These are phyloP conservation scores for Drosophila barbarae DNA, from an alignment of 2,888 invertebrate genomes.

Conservation along the genomic window DNA sequence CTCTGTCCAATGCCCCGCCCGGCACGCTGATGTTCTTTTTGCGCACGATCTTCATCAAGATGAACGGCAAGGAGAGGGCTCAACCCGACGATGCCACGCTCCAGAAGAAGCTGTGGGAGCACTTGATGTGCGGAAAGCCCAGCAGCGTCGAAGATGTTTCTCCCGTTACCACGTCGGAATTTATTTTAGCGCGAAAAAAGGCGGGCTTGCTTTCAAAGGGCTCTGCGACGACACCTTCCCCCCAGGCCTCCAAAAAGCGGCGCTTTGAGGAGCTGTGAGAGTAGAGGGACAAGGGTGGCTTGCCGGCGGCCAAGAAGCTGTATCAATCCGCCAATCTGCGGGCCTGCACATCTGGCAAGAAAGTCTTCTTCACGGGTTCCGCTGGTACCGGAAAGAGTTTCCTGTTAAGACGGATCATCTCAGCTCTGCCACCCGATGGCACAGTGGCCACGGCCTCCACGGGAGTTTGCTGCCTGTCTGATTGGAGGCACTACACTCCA, in stretches of 20 bases:
- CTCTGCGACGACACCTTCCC: conserved; percentile 86
- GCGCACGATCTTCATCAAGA: conserved; percentile 89
- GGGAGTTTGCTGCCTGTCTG: conserved; percentile 97
- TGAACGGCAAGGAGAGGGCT: conserved; percentile 82
- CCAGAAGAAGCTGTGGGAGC: conserved; percentile 82
- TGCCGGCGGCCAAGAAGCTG: conserved; percentile 82
- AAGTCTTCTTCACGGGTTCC: conserved; percentile 94
- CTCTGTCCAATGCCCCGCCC: conserved; percentile 92
- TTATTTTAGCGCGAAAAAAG: conserved; percentile 83
- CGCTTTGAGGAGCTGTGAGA: conserved; percentile 80
- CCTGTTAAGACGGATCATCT: conserved; percentile 90
- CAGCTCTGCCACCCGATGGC: conserved; percentile 92
- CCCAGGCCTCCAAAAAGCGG: conserved; percentile 81
- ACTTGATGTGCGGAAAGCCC: conserved; percentile 85
- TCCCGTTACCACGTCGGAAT: conserved; percentile 89
- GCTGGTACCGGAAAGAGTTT: conserved; percentile 98
- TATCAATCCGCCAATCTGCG: conserved; percentile 84
- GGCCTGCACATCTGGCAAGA: conserved; percentile 87
- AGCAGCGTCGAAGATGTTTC: conserved; percentile 90
- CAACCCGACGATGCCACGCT: conserved; percentile 77
- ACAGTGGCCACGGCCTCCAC: conserved; percentile 97
- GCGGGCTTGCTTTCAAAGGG: conserved; percentile 81
- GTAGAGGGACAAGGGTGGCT: conserved; percentile 15
- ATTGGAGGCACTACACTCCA: conserved; percentile 96
- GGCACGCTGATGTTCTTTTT: conserved; percentile 88